Evolutionary conservation across 1,140 invertebrate species (phyloP), one percentile per base, ranked within the genome.

Genomic region (Mycetomoellerius zeteki): DNA sequence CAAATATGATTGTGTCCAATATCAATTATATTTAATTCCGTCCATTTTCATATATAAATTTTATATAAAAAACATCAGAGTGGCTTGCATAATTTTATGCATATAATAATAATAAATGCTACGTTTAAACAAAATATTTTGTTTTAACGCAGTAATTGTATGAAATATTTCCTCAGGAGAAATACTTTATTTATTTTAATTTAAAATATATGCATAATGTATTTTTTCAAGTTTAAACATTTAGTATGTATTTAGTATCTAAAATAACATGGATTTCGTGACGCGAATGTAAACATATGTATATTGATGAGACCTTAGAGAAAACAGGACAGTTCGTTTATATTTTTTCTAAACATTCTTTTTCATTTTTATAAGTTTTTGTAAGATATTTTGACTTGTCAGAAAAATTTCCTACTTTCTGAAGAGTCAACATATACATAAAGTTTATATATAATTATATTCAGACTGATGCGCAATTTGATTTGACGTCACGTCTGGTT

Each of bases 231-330:
- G 16, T 58, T 50, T 14, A 80, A 65, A 80, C 21, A 27, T 73
- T 72, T 84, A 65, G 37, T 65, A 78, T 78, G 58, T 50, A 62
- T 62, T 62, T 76, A 24, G 30, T 76, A 77, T 64, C 5, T 43
- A 64, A 47, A 62, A 21, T 43, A 60, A 77, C 33, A n/a, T 47
- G 16, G 7, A 43, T 47, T 64, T 62, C 16, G 24, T 64, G 75
- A 64, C 24, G 3, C 12, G 58, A 3, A 77, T 77, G 24, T 56
- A 30, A 77, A 77, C 0, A 14, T 27, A 37, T 3, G 56, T 47
- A 77, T 30, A 77, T 47, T 47, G 58, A 77, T 47, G 75, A 77
- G 58, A 77, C 37, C 24, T 77, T 77, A 77, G 37, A 77, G 24
- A 77, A 62, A 77, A 77, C 4, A 64, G 75, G 50, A 62, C 50